Evolutionary conservation across 2,113 vertebrate species (phyloP), one percentile per base, ranked within the genome.

Genomic region (Lanius collurio): DNA sequence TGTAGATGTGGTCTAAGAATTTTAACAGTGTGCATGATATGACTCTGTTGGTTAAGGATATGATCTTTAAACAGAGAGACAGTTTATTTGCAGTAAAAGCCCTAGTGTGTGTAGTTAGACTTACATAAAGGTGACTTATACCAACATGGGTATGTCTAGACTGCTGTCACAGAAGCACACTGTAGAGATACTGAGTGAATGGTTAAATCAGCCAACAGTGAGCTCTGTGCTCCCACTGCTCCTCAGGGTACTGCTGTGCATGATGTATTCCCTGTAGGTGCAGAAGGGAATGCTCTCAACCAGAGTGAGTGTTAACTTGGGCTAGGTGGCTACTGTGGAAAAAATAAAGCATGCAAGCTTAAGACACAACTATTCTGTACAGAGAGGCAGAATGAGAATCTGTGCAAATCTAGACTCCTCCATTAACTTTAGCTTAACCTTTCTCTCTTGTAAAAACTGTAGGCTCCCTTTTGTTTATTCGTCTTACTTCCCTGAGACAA

Each of bases 121-220:
- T 94, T 93, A 88, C 85, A 96, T 96, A 96, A 97, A 96, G 89
- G 95, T 97, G 96, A 95, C 96, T 97, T 96, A 95, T 97, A 95
- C 96, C 94, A 90, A 41, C 41, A 83, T 28, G 69, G 94, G 86
- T 95, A 97, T 93, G 96, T 96, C 96, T 97, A 95, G 96, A 97
- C 96, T 96, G 93, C 96, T 97, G 95, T 95, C 94, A 96, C 95
- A 96, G 95, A 95, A 97, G 94, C 91, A 96, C 22, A 96, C 95
- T 97, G 96, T 96, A 95, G 95, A 97, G 95, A 97, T 93, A 96
- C 95, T 89, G 83, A 95, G 65, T 81, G 82, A 91, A 89, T n/a
- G 65, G 87, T 81, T 89, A 96, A 97, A 93, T 73, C 83, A 79
- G 60, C 74, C 94, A 17, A 89, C 89, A 94, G 91, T 69, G 81